Evolutionary conservation across 2,113 vertebrate genomes (phyloP).

Genomic region (Microtus richardsoni): DNA sequence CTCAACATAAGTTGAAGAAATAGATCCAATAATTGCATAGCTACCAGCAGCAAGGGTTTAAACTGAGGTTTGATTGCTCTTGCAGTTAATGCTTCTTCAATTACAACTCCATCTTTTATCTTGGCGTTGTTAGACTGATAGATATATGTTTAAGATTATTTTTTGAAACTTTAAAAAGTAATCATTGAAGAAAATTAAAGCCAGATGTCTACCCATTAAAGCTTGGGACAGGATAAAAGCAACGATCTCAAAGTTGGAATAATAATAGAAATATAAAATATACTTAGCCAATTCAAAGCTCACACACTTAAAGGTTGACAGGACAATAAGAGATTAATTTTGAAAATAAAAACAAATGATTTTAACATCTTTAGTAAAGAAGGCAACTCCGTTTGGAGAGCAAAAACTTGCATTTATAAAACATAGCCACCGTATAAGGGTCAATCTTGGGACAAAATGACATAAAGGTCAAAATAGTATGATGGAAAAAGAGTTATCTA

Average conservation of each 20-base stretch:
- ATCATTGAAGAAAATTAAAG: slow-evolving; percentile 52
- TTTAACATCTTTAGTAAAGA: not conserved
- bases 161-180: slow-evolving; percentile 37
- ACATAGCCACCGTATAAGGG: not conserved
- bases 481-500: not conserved
- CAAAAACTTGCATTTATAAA: not conserved
- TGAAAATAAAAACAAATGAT: slow-evolving; percentile 28
- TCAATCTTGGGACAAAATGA: not conserved
- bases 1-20: not conserved
- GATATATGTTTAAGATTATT: slow-evolving; percentile 44
- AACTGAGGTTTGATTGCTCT: not conserved
- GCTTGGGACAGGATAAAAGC: slow-evolving; percentile 29
- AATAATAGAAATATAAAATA: slow-evolving; percentile 14
- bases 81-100: not conserved
- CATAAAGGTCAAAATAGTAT: not conserved
- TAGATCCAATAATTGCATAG: not conserved
- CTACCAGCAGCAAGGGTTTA: not conserved
- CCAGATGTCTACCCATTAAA: slow-evolving; percentile 42
- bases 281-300: not conserved
- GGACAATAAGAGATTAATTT: slow-evolving; percentile 7
- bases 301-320: not conserved
- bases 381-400: not conserved
- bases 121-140: slow-evolving; percentile 10
- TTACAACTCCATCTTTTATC: slow-evolving; percentile 22
- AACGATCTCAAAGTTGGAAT: slow-evolving; percentile 12